Base-by-base conservation (phyloP, 2,888 invertebrate genomes). In the Alviniconcha strummeri region DNA sequence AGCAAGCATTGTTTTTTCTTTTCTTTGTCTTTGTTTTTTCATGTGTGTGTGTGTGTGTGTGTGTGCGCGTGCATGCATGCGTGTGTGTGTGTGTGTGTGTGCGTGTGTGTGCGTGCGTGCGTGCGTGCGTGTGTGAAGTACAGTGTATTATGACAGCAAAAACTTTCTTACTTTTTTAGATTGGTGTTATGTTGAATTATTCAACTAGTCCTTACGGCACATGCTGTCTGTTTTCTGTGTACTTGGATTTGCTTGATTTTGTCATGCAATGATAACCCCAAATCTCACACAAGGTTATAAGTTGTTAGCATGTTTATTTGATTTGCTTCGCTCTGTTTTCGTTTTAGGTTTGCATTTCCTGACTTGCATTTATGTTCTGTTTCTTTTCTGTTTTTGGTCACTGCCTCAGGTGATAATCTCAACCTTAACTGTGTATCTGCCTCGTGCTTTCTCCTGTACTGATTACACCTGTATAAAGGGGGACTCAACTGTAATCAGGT, bases 401-500 rank as follows among this genome's bases (percentile, higher is more conserved):
- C 36, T 36, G 3, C 36, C 88, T 67, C 89, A 93, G 93, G 82
- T 92, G 2, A 86, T 93, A 15, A 91, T 92, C 76, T 90, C 91
- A 19, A 87, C 92, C 4, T 86, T 92, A 36, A 89, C 92, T 7
- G 87, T 93, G n/a, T 91, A 91, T 84, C 87, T 93, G 60, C 93
- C 93, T n/a, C 88, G 89, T 55, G 92, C 91, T 7, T 93, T 93
- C 83, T 83, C 88, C 6, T 93, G 93, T 84, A 88, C 91, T 54
- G 83, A 89, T 36, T 91, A 88, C 82, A 90, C 88, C 11, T 92
- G 92, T 85, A 86, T 89, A 36, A 82, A 88, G 80, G 88, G 88
- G 2, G 80, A 82, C 17, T 85, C 84, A 36, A 89, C 89, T 0
- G 79, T 85, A 36, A 75, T 89, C 71, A 87, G 86, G 91, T 91